A percentile compares a stretch with the other conserved stretches of the same genome.
phyloP scores from a whole-genome alignment of 2,888 invertebrate species.

The Rosalia funebris region DNA sequence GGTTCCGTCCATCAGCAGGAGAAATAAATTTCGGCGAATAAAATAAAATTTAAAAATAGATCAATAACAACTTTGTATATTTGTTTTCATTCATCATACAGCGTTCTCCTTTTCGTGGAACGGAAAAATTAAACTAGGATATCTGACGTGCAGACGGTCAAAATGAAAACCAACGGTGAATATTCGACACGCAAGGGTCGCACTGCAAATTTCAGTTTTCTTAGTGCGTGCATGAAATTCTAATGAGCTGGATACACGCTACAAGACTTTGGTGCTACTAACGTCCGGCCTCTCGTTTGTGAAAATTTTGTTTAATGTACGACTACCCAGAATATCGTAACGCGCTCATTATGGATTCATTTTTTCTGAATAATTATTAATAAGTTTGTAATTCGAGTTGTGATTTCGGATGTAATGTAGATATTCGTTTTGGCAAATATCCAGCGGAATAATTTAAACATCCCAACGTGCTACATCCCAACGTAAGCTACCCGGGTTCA shows the following conservation, averaged over 20 bases:
- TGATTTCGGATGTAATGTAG: background rate
- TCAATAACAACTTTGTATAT: constrained; percentile 1
- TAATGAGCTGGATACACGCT: constrained; percentile 58
- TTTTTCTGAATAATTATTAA: constrained; percentile 17
- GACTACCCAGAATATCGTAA: constrained; percentile 28
- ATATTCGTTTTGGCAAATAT: background rate
- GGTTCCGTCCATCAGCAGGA: background rate
- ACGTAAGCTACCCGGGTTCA: background rate
- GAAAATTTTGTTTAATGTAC: constrained; percentile 48
- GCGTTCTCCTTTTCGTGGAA: background rate
- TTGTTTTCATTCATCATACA: background rate
- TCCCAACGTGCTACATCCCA: too few relatives aligned
- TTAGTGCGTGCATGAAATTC: constrained; percentile 43
- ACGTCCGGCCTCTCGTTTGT: constrained; percentile 51
- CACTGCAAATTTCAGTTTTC: constrained; percentile 22
- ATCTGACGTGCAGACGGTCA: constrained; percentile 42
- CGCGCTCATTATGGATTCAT: background rate
- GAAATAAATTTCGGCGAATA: constrained; percentile 3
- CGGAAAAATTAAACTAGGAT: background rate
- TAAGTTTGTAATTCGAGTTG: constrained; percentile 15
- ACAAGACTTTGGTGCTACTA: constrained; percentile 52
- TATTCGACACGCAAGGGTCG: constrained; percentile 37
- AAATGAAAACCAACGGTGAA: constrained; percentile 38
- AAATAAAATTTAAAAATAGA: constrained; percentile 12
- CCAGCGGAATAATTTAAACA: background rate